phyloP scores from a whole-genome alignment of 2,888 invertebrate species.

The Pristionchus exspectatus region DNA sequence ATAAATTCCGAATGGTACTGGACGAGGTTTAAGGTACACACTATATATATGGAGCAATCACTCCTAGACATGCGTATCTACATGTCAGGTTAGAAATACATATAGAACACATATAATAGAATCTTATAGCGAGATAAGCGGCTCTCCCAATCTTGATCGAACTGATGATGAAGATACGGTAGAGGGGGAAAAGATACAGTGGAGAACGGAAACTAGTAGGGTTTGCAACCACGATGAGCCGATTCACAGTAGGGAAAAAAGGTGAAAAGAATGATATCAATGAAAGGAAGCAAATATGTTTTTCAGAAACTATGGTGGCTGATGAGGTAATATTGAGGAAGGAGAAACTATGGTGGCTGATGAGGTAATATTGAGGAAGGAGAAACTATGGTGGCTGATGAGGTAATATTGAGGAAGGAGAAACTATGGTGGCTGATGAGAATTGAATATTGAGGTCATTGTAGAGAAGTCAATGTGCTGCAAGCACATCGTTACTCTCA shows the following conservation, averaged over 20 bases:
- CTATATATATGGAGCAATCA: constrained; percentile 12
- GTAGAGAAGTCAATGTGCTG: background rate
- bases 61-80: background rate
- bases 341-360: too few species aligned
- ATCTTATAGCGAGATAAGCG: background rate
- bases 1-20: too few species aligned
- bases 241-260: background rate
- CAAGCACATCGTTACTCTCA: background rate
- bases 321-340: background rate
- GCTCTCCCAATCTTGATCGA: background rate
- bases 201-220: background rate
- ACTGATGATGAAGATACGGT: background rate
- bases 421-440: too few species aligned
- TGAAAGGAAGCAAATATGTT: too few species aligned
- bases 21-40: too few species aligned
- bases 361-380: too few species aligned
- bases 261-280: too few species aligned
- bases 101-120: background rate
- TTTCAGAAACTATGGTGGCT: background rate
- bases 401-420: too few species aligned
- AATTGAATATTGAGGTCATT: too few species aligned
- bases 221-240: background rate
- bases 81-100: background rate
- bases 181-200: background rate
- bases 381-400: too few species aligned